These are phyloP conservation scores for Paramormyrops hopkinsi DNA, from an alignment of 2,797 vertebrate genomes.

Conservation along the genomic window DNA sequence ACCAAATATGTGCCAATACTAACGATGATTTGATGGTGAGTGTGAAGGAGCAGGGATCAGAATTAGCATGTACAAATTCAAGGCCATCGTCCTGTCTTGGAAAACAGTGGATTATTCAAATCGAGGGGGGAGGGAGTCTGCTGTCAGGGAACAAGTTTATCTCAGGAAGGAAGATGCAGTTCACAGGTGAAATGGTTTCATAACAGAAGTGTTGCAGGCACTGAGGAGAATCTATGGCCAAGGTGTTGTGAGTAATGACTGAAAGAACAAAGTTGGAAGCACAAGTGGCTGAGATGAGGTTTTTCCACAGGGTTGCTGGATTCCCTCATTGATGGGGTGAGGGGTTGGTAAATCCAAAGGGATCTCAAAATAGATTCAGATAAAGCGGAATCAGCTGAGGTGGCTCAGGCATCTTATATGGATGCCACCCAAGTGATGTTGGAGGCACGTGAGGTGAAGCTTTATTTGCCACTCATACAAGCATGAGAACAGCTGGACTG, in stretches of 20 bases:
- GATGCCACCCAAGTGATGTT: background rate
- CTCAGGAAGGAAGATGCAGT: background rate
- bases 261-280: background rate
- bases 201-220: background rate
- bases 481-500: background rate
- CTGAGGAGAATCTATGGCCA: background rate
- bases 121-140: background rate
- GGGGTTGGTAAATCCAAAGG: background rate
- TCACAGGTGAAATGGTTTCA: background rate
- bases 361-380: background rate
- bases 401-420: background rate
- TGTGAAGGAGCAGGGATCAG: background rate
- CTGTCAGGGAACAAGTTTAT: background rate
- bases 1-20: background rate
- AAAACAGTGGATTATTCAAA: background rate
- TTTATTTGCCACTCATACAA: background rate
- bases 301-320: background rate
- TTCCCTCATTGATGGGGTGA: background rate
- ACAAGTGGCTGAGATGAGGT: background rate
- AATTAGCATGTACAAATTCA: background rate
- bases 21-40: background rate
- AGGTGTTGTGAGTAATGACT: background rate
- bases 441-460: background rate
- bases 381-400: background rate
- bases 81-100: background rate